Evolutionary conservation across 2,888 invertebrate genomes (phyloP).

Genomic region (Sicus ferrugineus): DNA sequence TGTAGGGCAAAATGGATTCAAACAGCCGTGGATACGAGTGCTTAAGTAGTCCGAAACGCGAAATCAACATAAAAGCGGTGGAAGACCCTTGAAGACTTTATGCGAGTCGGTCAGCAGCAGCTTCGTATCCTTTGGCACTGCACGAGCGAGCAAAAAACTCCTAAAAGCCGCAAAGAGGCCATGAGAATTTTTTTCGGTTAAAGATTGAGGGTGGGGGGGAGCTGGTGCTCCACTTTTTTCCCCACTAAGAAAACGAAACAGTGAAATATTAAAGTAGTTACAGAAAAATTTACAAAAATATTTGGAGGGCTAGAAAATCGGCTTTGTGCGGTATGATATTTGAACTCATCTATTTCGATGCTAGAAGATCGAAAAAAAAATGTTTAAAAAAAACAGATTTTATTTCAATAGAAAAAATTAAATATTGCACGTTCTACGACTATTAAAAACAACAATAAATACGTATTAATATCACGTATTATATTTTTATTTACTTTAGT

Average conservation of each 20-base stretch:
- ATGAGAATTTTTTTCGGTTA: not conserved
- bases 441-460: too few species aligned
- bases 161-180: not conserved
- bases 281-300: too few species aligned
- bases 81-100: not conserved
- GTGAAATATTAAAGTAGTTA: too few species aligned
- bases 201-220: not conserved
- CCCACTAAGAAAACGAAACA: not conserved
- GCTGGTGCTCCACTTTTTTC: too few species aligned
- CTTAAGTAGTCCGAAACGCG: slow-evolving; percentile 3
- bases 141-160: not conserved
- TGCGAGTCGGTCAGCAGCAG: not conserved
- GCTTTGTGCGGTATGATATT: too few species aligned
- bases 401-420: too few species aligned
- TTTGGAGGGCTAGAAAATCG: too few species aligned
- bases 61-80: not conserved
- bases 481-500: too few species aligned
- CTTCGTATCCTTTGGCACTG: not conserved
- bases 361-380: too few species aligned
- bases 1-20: not conserved
- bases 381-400: not conserved
- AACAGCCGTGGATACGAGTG: slow-evolving; percentile 14
- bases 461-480: too few species aligned
- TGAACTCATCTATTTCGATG: too few species aligned
- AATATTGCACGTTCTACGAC: too few species aligned